Evolutionary conservation across 2,113 vertebrate species (phyloP).

Genomic region (Pavo muticus): DNA sequence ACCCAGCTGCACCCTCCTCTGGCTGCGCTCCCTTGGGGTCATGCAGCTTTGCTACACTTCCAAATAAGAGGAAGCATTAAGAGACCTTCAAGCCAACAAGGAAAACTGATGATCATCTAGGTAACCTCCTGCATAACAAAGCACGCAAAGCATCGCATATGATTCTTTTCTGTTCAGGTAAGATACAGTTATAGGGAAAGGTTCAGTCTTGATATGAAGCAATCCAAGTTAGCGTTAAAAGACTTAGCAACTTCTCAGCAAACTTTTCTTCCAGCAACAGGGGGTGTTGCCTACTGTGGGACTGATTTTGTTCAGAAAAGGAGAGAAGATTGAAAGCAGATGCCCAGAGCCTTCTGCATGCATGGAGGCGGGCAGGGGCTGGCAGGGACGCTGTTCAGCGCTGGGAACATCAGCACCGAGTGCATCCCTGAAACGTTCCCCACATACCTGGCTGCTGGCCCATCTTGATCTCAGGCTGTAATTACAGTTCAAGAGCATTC

Average conservation of each 20-base stretch:
- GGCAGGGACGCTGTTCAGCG: not conserved
- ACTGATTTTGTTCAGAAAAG: not conserved
- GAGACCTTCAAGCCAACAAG: not conserved
- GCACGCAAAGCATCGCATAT: accelerated
- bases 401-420: not conserved
- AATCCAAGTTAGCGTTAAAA: not conserved
- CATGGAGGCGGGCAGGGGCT: not conserved
- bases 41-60: not conserved
- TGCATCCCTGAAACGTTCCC: not conserved
- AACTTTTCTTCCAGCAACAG: not conserved
- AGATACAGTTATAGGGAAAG: not conserved
- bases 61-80: not conserved
- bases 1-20: accelerated
- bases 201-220: not conserved
- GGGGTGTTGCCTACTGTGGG: accelerated
- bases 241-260: not conserved
- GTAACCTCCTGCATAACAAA: not conserved
- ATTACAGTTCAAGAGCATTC: not conserved
- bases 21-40: not conserved
- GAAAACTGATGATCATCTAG: not conserved
- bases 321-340: not conserved
- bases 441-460: not conserved
- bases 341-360: not conserved
- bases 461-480: not conserved
- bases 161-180: not conserved